Evolutionary conservation across 2,113 vertebrate species (phyloP), one percentile per base, ranked within the genome.

Genomic region (Arizona elegans): DNA sequence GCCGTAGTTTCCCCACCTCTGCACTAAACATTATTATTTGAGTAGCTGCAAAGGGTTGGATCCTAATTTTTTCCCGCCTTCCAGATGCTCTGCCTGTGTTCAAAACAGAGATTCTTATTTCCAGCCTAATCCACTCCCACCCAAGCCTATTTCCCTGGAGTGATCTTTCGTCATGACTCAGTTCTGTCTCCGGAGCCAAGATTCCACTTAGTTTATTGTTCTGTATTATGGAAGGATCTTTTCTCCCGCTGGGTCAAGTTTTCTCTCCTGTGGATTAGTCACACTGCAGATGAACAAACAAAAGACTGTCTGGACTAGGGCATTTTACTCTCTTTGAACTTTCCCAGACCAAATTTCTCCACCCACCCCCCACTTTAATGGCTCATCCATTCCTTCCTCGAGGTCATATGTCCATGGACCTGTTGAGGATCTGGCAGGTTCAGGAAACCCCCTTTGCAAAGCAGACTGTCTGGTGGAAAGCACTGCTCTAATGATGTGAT

Each of bases 201-300:
- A 90, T 53, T 62, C 55, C 92, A 93, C 88, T 93, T 93, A 90
- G 55, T 23, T 90, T 90, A 62, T 33, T 81, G 70, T 81, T 38
- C 38, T 21, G 70, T 81, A 81, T 62, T 86, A 26, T 19, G 29
- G 54, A 62, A 90, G 54, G 26, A 26, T 23, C 88, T 86, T 90
- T 53, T 86, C 88, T 70, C 88, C 88, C 26, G 13, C 33, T 53
- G 88, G 47, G 62, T 29, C 24, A 56, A 55, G 12, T 70, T 75
- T 47, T 19, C 12, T 58, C 52, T 47, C 62, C 50, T 47, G 38
- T 70, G 85, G 12, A 6, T 88, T 52, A 91, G 65, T 11, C 9
- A 29, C 86, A 89, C 7, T 59, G 90, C 53, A 19, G 93, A 88
- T 47, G 89, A 29, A 21, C 29, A 55, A 19, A 88, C 29, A 53